A percentile compares a stretch with the other conserved stretches of the same genome.
Evolutionary conservation across 2,113 vertebrate genomes (phyloP).

Genomic region (Suricata suricatta): DNA sequence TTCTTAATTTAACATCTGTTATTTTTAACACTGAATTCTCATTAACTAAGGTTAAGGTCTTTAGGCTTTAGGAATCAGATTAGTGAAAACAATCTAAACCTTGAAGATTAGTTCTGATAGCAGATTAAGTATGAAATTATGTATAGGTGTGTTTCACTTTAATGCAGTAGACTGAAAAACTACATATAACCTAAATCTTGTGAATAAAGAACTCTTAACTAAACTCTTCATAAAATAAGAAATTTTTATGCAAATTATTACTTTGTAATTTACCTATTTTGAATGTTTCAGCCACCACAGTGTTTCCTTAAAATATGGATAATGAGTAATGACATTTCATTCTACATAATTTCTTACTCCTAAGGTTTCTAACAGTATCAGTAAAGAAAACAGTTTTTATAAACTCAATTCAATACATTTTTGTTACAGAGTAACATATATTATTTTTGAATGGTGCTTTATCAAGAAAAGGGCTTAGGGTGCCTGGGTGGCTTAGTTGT

Average conservation of each 20-base stretch:
- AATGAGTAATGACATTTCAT: neutral
- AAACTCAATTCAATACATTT: constrained; percentile 11
- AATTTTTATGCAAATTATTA: neutral
- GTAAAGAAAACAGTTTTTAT: neutral
- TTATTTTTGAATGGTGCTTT: neutral
- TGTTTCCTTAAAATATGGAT: neutral
- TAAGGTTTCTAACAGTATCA: neutral
- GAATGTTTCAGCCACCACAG: neutral
- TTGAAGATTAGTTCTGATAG: neutral
- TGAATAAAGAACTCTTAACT: neutral
- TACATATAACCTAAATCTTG: neutral
- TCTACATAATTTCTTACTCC: neutral
- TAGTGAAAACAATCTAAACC: neutral
- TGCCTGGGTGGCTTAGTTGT: too few relatives aligned
- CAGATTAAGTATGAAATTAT: neutral
- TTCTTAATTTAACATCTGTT: neutral
- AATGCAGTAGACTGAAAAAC: neutral
- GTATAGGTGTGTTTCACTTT: neutral
- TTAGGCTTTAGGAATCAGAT: neutral
- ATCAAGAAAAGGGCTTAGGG: neutral
- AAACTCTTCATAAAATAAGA: neutral
- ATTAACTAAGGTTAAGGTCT: neutral
- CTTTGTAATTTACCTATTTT: neutral
- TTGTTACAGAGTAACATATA: neutral
- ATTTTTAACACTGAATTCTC: neutral